A percentile compares a stretch with the other conserved stretches of the same genome.
Evolutionary conservation across 2,113 vertebrate genomes (phyloP).

Genomic region (Martes martes): DNA sequence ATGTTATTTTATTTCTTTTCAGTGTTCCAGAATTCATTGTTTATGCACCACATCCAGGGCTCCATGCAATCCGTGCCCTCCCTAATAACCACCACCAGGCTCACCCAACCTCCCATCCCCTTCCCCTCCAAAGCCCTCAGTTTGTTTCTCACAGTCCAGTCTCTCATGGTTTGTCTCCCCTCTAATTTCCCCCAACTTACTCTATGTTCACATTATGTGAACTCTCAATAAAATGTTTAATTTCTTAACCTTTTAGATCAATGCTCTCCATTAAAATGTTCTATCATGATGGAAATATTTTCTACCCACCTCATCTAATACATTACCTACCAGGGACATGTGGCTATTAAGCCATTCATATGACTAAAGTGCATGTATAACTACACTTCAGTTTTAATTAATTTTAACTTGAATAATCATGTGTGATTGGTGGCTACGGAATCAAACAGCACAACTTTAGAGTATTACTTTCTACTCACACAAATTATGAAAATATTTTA

Average conservation of each 20-base stretch:
- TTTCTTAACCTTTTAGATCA: background rate
- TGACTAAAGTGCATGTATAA: background rate
- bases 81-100: too few relatives aligned
- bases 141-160: too few relatives aligned
- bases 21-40: too few relatives aligned
- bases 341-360: background rate
- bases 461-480: background rate
- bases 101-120: too few relatives aligned
- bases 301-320: background rate
- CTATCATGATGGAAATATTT: background rate
- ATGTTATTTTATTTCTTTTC: too few relatives aligned
- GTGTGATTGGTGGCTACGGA: background rate
- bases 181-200: too few relatives aligned
- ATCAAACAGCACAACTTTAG: background rate
- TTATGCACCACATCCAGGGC: too few relatives aligned
- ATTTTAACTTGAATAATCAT: background rate
- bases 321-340: background rate
- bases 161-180: too few relatives aligned
- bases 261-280: background rate
- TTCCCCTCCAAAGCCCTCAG: too few relatives aligned
- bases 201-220: background rate
- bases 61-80: too few relatives aligned
- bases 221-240: background rate
- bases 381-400: background rate
- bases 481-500: background rate